Evolutionary conservation across 1,140 invertebrate genomes (phyloP), one percentile per base, ranked within the genome.

Genomic region (Drosophila carrolli): DNA sequence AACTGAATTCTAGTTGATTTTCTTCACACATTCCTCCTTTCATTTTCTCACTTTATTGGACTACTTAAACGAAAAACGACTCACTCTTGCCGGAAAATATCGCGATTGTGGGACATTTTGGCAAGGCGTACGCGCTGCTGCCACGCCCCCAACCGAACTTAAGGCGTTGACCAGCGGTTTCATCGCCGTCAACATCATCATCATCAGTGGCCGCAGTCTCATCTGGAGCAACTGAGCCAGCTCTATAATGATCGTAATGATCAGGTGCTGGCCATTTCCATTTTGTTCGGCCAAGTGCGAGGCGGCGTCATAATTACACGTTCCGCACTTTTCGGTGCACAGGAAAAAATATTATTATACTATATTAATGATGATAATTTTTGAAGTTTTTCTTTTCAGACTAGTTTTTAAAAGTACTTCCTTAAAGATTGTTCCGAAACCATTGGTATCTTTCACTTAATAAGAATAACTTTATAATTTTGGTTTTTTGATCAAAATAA

Each of bases 271-370:
- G 59, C 51, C 58, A 48, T 41, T 50, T 27, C 11, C 68, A 79
- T 79, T 78, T 79, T 29, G 68, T 46, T 27, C 47, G 60, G n/a
- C 61, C 55, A 62, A 44, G 32, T 50, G 35, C 41, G 38, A 48
- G 40, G 55, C 65, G 74, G 80, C 82, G 70, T 88, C 71, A 88
- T 88, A 88, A 86, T 86, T 86, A 82, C 75, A 88, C 40, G 58
- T 78, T 85, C 50, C 72, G 11, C n/a, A 19, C 16, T 66, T 57
- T 70, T 72, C 1, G 54, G 32, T 37, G 51, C 48, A 43, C 37
- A 23, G 19, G 0, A 23, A 43, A 43, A 62, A 40, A 9, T 6
- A 32, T 32, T 32, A 7, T 19, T 2, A 1, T 19, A 19, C 19
- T 2, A 19, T 19, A 19, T 19, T 19, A 19, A 1, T 1, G 19